Base-by-base conservation (phyloP, 2,113 vertebrate species). In the Gavia stellata region DNA sequence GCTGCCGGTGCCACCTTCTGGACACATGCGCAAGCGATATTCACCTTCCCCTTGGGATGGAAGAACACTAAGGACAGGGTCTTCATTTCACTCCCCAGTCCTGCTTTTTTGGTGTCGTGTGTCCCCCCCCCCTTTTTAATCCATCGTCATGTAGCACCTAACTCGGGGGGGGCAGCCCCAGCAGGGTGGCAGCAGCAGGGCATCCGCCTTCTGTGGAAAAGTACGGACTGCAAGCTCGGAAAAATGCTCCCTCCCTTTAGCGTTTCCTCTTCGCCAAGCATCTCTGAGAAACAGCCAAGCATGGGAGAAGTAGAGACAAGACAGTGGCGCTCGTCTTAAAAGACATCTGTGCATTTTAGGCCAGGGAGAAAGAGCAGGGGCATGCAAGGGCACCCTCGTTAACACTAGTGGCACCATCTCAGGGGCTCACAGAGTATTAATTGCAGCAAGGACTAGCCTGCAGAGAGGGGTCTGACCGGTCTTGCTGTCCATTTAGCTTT, bases 1-100 rank as follows among this genome's bases (percentile, higher is more conserved):
- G 58, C 45, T 47, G 66, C 55, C 74, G 42, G 10, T 95, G 97
- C 92, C 95, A 95, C 61, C 95, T 97, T 33, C 92, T 73, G 96
- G 96, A 86, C 71, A 86, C 17, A 72, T 0, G 6, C 1, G 1
- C 68, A 36, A 70, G 50, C 4, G 21, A 17, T 6, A 34, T 1
- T 26, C 47, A 19, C 75, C 42, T 26, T 50, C 16, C n/a, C 12
- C 29, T 49, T 6, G 17, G 9, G 14, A 53, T 2, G 33, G 18
- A 61, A 59, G 42, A 49, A 11, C 36, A 2, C 25, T 5, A 3
- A 11, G 19, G 18, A 10, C 81, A 63, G 34, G 1, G 31, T 12
- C 56, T 81, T 74, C 7, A 2, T 55, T 56, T 65, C 61, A 36
- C 13, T 20, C 4, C 28, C 34, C 20, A 33, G 13, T 5, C 18